These are phyloP conservation scores for Seriola rivoliana DNA, from an alignment of 2,113 vertebrate genomes.

Conservation along the genomic window DNA sequence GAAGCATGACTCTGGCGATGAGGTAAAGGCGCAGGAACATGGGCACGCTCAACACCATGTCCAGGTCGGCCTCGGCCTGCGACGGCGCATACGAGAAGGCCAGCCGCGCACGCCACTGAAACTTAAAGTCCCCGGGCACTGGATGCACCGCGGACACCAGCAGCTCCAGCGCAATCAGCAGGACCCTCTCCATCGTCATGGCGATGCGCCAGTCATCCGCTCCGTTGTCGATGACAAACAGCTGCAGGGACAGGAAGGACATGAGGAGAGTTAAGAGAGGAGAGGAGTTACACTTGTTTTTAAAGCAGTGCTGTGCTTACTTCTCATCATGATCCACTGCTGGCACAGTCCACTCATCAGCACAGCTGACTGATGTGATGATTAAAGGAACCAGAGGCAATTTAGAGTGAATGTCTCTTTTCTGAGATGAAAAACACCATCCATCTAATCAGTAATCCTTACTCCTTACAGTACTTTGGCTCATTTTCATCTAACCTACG, in stretches of 20 bases:
- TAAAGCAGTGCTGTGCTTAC: conserved; percentile 32
- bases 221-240: conserved; percentile 98
- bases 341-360: conserved; percentile 38
- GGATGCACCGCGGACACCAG: conserved; percentile 98
- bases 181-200: conserved; percentile 96
- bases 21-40: conserved; percentile 99
- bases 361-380: conserved; percentile 59
- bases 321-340: conserved; percentile 39
- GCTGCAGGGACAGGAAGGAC: conserved; percentile 81
- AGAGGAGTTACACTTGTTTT: conserved; percentile 51
- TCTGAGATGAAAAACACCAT: conserved; percentile 51
- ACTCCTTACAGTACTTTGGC: conserved; percentile 31
- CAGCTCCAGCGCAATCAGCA: conserved; percentile 97
- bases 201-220: conserved; percentile 99
- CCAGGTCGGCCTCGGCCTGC: conserved; percentile 94
- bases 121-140: conserved; percentile 96
- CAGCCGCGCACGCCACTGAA: conserved; percentile 96
- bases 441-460: conserved; percentile 64
- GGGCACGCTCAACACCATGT: conserved; percentile 98
- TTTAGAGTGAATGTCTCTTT: conserved; percentile 60
- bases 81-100: conserved; percentile 96
- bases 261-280: conserved; percentile 36
- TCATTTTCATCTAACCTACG: conserved; percentile 55
- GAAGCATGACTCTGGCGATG: conserved; percentile 97
- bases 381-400: conserved; percentile 58